These are phyloP conservation scores for Epistrophe grossulariae DNA, from an alignment of 2,888 invertebrate species.

Conservation along the genomic window DNA sequence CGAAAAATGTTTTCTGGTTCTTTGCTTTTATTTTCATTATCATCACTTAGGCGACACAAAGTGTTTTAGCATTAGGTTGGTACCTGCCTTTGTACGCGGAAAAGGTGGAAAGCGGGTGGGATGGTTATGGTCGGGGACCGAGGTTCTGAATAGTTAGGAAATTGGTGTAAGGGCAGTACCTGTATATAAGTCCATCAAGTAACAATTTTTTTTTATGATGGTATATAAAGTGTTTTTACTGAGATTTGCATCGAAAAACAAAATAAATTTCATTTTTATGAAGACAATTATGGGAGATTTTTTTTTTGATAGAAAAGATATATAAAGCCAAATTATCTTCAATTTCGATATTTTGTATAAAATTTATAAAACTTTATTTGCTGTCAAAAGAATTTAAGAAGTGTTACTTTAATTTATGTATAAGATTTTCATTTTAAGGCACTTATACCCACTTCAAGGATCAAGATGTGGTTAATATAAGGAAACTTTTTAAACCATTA, in stretches of 20 bases:
- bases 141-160: not conserved
- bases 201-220: constrained; percentile 24
- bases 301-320: not conserved
- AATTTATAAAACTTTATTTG: too few relatives aligned
- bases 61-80: constrained; percentile 43
- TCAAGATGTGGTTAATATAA: too few relatives aligned
- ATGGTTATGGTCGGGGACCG: not conserved
- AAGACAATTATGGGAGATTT: not conserved
- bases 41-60: constrained; percentile 60
- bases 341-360: too few relatives aligned
- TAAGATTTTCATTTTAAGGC: too few relatives aligned
- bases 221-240: not conserved
- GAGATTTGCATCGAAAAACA: constrained; percentile 44
- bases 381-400: too few relatives aligned
- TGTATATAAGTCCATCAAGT: constrained; percentile 51
- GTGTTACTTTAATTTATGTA: too few relatives aligned
- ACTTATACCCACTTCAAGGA: too few relatives aligned
- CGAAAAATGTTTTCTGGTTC: constrained; percentile 65
- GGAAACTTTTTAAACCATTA: too few relatives aligned
- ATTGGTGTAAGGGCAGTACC: constrained; percentile 1
- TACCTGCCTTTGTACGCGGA: too few relatives aligned
- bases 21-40: constrained; percentile 60
- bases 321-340: too few relatives aligned
- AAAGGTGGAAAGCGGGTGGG: not conserved
- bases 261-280: constrained; percentile 31